Percentiles rank a stretch among this genome's conserved stretches.
phyloP scores from a whole-genome alignment of 2,888 invertebrate species.

The Rhogogaster chlorosoma region DNA sequence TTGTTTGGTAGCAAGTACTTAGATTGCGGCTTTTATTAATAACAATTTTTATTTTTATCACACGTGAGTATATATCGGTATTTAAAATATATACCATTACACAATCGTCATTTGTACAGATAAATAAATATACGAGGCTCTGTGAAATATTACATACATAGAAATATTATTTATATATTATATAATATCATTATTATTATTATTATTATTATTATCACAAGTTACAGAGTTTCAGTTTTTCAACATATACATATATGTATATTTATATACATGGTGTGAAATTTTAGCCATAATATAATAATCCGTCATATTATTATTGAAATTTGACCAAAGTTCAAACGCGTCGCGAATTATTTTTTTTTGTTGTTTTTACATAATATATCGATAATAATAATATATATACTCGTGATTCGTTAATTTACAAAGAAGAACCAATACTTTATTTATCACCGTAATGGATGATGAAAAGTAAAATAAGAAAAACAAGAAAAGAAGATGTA shows the following conservation, averaged over 20 bases:
- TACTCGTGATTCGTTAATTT: background rate
- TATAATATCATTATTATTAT: slow-evolving; percentile 26
- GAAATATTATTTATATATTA: background rate
- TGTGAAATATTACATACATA: background rate
- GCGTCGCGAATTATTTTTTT: background rate
- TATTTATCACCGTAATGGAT: too few relatives aligned
- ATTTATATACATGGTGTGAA: background rate
- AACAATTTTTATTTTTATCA: background rate
- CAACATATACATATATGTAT: background rate
- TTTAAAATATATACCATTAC: background rate
- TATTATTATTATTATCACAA: slow-evolving; percentile 29
- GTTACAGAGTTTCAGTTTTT: background rate
- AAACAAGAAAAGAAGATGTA: background rate
- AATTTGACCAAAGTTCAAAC: background rate
- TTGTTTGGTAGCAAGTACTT: background rate
- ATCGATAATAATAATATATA: background rate
- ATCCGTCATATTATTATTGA: background rate
- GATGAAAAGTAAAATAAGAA: background rate
- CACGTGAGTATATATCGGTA: too few relatives aligned
- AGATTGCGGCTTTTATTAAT: background rate
- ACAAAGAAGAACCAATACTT: background rate
- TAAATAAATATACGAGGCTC: background rate
- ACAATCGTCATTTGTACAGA: background rate
- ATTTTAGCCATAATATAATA: too few relatives aligned
- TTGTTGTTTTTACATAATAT: too few relatives aligned